Base-by-base conservation (phyloP, 1,140 invertebrate species). In the Bombus haemorrhoidalis region DNA sequence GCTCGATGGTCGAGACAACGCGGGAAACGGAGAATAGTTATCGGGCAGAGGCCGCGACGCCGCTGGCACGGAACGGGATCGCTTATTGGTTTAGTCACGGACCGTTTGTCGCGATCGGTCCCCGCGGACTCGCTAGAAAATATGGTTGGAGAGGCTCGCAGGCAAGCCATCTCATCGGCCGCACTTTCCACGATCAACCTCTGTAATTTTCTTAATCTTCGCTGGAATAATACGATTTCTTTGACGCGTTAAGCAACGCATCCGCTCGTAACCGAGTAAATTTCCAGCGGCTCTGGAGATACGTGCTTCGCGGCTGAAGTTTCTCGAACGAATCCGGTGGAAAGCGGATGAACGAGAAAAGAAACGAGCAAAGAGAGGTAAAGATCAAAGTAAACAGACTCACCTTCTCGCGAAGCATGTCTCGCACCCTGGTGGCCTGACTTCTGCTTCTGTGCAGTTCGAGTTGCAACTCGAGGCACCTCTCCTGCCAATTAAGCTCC, bases 371-470 rank as follows among this genome's bases (percentile, higher is more conserved):
- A 10, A 15, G 25, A 15, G 25, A 69, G 22, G 8, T 71, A 18
- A 69, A 71, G 41, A 53, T 18, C 10, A 57, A 74, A 22, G 41
- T 43, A 83, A 86, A 69, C 32, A 32, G 41, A 91, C 92, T 92
- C 13, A 98, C 98, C 97, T 98, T 98, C 95, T 98, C 97, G 91
- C 97, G 96, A 57, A 98, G 96, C 96, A 98, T 97, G 91, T 98
- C 97, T 41, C 98, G 96, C 53, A 98, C 98, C 88, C 97, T 96
- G n/a, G 97, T 97, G 0, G 98, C 97, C 93, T 98, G 98, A 87
- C 97, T 97, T 80, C 97, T 96, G 88, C 97, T 98, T 74, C 97
- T 96, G 92, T 98, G 97, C 89, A 98, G 95, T 91, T 98, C 98
- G 87, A 98, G 93, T 91, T 98, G 98, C 86, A 98, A 93, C 91